A percentile compares a stretch with the other conserved stretches of the same genome.
These are phyloP conservation scores for Halesus radiatus DNA, from an alignment of 1,140 invertebrate species.

Conservation along the genomic window DNA sequence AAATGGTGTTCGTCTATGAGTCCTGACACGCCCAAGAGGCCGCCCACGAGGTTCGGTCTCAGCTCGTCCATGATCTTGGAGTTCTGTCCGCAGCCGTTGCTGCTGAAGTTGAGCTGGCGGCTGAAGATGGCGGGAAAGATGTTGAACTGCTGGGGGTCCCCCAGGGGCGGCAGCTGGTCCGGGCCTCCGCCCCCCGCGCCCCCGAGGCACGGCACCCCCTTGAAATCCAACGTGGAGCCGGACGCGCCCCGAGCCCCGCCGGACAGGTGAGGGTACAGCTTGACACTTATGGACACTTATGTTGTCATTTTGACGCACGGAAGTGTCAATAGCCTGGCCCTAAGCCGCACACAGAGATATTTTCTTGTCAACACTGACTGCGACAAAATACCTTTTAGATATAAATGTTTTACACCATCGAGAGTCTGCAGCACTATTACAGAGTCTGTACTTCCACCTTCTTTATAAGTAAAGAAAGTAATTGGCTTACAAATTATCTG, in stretches of 20 bases:
- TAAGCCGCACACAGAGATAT: too few species aligned
- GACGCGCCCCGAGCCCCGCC: constrained; percentile 53
- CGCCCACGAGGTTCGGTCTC: constrained; percentile 83
- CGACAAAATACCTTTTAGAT: too few species aligned
- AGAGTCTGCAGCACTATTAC: too few species aligned
- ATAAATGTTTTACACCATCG: too few species aligned
- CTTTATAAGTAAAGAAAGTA: too few species aligned
- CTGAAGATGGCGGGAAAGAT: constrained; percentile 91
- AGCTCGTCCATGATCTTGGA: constrained; percentile 87
- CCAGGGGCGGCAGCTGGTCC: constrained; percentile 70
- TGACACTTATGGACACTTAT: constrained; percentile 20
- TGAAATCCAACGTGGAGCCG: constrained; percentile 71
- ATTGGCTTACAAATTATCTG: too few species aligned
- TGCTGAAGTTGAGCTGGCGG: constrained; percentile 85
- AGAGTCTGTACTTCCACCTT: too few species aligned
- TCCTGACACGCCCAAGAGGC: constrained; percentile 81
- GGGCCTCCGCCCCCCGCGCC: constrained; percentile 66
- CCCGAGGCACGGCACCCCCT: constrained; percentile 66
- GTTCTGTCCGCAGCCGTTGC: constrained; percentile 76
- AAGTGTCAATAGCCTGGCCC: neutral
- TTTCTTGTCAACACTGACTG: too few species aligned
- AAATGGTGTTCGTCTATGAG: constrained; percentile 83
- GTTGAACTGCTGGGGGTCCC: constrained; percentile 85
- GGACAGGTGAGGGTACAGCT: constrained; percentile 52
- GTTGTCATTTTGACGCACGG: constrained; percentile 21